Evolutionary conservation across 2,888 invertebrate genomes (phyloP).

Genomic region (Tillus elongatus): DNA sequence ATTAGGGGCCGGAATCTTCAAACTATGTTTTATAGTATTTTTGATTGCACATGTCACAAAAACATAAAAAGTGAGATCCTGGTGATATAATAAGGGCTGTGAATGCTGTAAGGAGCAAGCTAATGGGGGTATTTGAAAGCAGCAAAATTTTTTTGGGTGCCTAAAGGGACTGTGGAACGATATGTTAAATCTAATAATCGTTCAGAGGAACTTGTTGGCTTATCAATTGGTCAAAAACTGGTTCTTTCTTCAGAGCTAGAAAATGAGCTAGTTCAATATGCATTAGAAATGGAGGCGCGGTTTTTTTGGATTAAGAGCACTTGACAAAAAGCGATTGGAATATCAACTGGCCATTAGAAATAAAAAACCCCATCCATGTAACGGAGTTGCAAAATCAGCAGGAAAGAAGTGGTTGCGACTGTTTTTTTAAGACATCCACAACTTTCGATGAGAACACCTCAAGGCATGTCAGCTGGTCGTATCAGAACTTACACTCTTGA

Average conservation of each 20-base stretch:
- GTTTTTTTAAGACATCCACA: conserved; percentile 5
- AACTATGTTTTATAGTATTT: too few species aligned
- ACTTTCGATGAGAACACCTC: conserved; percentile 6
- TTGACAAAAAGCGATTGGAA: background rate
- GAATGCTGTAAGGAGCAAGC: too few species aligned
- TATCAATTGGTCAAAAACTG: conserved; percentile 6
- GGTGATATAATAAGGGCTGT: background rate
- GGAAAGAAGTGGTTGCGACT: too few species aligned
- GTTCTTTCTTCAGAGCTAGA: conserved; percentile 5
- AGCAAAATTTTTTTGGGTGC: too few species aligned
- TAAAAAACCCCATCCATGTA: too few species aligned
- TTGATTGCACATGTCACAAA: background rate
- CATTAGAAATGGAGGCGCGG: conserved; percentile 4
- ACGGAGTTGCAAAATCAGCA: too few species aligned
- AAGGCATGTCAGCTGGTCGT: conserved; percentile 7
- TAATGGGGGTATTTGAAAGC: too few species aligned
- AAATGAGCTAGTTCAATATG: conserved; percentile 4
- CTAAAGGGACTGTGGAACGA: too few species aligned
- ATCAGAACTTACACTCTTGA: conserved; percentile 4
- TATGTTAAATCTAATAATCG: conserved; percentile 4
- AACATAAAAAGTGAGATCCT: too few species aligned
- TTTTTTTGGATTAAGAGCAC: conserved; percentile 5
- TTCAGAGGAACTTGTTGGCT: conserved; percentile 5
- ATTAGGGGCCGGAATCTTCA: background rate
- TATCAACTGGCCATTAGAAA: conserved; percentile 1